phyloP scores from a whole-genome alignment of 2,888 invertebrate species.

The Himalopsyche kuldschensis region DNA sequence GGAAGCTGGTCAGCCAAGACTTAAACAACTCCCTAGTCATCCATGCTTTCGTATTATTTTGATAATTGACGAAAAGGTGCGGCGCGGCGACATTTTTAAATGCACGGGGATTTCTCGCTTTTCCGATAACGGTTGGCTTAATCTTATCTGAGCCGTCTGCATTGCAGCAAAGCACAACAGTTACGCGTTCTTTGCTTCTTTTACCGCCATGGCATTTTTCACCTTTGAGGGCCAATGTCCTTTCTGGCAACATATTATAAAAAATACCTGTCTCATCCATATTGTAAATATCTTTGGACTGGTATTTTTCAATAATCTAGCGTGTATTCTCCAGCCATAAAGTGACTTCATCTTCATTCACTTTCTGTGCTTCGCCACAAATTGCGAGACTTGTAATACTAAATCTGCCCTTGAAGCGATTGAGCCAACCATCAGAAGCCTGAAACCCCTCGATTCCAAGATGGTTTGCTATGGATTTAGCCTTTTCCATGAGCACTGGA shows the following conservation, averaged over 20 bases:
- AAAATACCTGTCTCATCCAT: background rate
- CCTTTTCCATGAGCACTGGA: too few relatives aligned
- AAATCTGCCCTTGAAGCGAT: background rate
- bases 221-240: background rate
- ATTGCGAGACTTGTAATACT: background rate
- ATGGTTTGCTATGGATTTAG: too few relatives aligned
- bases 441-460: too few relatives aligned
- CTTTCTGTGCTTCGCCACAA: too few relatives aligned
- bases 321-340: background rate
- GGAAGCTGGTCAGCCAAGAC: background rate
- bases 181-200: background rate
- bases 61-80: background rate
- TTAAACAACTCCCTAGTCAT: background rate
- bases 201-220: background rate
- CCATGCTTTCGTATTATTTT: background rate
- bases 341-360: too few relatives aligned
- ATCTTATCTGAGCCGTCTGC: background rate
- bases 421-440: too few relatives aligned
- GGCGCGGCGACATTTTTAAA: background rate
- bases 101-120: background rate
- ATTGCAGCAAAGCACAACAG: background rate
- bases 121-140: background rate
- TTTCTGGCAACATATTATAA: background rate
- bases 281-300: background rate
- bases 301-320: background rate